Conservation (phyloP, 2,797 vertebrate genomes). For the Microctenopoma lineatum region DNA sequence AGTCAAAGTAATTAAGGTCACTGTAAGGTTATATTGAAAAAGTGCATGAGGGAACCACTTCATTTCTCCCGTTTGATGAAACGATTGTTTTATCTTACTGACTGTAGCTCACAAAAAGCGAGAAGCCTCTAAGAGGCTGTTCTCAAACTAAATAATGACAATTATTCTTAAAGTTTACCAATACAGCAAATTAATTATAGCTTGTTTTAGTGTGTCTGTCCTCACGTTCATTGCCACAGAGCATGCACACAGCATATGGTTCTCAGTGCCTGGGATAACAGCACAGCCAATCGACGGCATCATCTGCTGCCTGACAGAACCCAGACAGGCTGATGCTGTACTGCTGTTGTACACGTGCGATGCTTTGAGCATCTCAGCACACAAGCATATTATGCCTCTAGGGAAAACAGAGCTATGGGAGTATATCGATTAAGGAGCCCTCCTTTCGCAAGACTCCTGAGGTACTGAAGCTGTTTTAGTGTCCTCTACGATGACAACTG, state of each 20-base stretch:
- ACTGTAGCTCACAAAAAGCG: slow-evolving; percentile 20
- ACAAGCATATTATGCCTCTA: slow-evolving; percentile 34
- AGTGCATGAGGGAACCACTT: slow-evolving; percentile 38
- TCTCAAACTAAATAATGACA: background rate
- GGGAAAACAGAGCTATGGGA: slow-evolving; percentile 36
- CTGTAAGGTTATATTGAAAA: slow-evolving; percentile 39
- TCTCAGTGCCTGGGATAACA: slow-evolving; percentile 24
- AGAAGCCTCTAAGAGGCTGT: slow-evolving; percentile 3
- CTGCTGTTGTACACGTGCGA: slow-evolving; percentile 32
- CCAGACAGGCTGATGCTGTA: slow-evolving; percentile 40
- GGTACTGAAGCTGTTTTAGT: background rate
- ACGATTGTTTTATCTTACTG: slow-evolving; percentile 35
- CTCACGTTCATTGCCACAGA: slow-evolving; percentile 14
- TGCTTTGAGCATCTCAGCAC: slow-evolving; percentile 36
- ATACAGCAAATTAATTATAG: background rate
- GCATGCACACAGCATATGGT: slow-evolving; percentile 17
- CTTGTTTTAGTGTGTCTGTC: background rate
- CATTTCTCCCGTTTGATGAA: slow-evolving; percentile 37
- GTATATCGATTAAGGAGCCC: slow-evolving; percentile 45
- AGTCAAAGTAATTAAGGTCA: slow-evolving; percentile 48
- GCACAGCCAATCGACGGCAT: slow-evolving; percentile 12
- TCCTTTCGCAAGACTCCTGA: slow-evolving; percentile 35
- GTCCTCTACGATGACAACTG: slow-evolving; percentile 5
- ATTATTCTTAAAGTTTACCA: background rate
- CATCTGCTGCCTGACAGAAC: slow-evolving; percentile 27